Evolutionary conservation across 2,888 invertebrate species (phyloP).

Genomic region (Agapostemon virescens): DNA sequence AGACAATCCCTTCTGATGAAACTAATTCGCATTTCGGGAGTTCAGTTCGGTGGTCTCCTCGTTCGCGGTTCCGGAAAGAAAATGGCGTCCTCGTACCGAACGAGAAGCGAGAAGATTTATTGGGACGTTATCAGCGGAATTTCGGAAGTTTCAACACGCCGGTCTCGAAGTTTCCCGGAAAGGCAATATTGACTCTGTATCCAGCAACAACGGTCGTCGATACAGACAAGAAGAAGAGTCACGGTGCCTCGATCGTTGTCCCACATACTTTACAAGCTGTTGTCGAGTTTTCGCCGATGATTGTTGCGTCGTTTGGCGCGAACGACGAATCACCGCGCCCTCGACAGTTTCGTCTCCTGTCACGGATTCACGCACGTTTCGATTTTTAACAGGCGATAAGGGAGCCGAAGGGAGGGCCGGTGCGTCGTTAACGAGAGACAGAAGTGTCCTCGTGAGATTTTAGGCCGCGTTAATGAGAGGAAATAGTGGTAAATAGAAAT

Average conservation of each 20-base stretch:
- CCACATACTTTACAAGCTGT: conserved; percentile 50
- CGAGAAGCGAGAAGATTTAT: background rate
- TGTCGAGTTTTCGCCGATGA: background rate
- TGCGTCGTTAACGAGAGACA: conserved; percentile 56
- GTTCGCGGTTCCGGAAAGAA: background rate
- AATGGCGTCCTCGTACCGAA: background rate
- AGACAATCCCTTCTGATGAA: background rate
- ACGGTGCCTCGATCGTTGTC: conserved; percentile 56
- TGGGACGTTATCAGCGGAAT: background rate
- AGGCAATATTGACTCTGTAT: conserved; percentile 6
- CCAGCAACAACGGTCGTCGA: background rate
- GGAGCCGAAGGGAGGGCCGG: conserved; percentile 26
- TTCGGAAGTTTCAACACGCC: background rate
- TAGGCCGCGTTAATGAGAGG: conserved; percentile 51
- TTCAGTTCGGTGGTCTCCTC: background rate
- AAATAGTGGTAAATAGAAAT: conserved; percentile 48
- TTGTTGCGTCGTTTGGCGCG: background rate
- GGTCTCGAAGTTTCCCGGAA: background rate
- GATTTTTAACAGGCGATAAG: conserved; percentile 47
- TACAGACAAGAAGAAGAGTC: conserved; percentile 25
- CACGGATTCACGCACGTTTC: conserved; percentile 42
- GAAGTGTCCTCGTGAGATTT: conserved; percentile 56
- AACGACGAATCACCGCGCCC: background rate
- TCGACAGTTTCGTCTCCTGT: background rate
- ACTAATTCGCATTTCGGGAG: background rate